Evolutionary conservation across 2,888 invertebrate species (phyloP).

Genomic region (Nymphalis urticae): DNA sequence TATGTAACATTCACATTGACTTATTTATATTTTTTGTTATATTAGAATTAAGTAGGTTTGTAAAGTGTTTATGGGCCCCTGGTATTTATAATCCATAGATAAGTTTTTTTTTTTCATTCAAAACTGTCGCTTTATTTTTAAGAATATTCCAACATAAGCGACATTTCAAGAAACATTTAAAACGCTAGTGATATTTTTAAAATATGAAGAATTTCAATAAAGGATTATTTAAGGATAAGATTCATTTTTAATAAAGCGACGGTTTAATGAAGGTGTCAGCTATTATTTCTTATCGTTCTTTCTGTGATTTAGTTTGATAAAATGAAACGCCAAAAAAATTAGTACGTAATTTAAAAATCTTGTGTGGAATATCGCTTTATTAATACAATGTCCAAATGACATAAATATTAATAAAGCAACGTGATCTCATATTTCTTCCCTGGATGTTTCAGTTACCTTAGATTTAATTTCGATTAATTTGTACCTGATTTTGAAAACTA

Average conservation of each 20-base stretch:
- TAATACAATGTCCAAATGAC: slow-evolving; percentile 38
- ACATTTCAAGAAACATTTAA: background rate
- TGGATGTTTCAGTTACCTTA: slow-evolving; percentile 77
- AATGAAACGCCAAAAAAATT: slow-evolving; percentile 69
- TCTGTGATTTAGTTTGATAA: slow-evolving; percentile 76
- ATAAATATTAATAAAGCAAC: slow-evolving; percentile 50
- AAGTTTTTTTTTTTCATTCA: slow-evolving; percentile 26
- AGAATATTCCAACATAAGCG: background rate
- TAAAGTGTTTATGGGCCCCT: slow-evolving; percentile 59
- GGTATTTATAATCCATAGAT: slow-evolving; percentile 41
- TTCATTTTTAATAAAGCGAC: slow-evolving; percentile 42
- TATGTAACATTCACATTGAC: slow-evolving; percentile 75
- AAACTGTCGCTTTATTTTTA: slow-evolving; percentile 33
- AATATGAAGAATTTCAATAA: background rate
- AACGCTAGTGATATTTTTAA: background rate
- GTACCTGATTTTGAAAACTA: slow-evolving; percentile 76
- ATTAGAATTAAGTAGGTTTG: slow-evolving; percentile 69
- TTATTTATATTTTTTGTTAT: slow-evolving; percentile 79
- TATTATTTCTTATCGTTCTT: slow-evolving; percentile 53
- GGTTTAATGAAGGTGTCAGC: slow-evolving; percentile 45
- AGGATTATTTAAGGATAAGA: background rate
- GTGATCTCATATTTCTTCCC: slow-evolving; percentile 76
- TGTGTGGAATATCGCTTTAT: slow-evolving; percentile 51
- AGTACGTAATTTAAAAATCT: slow-evolving; percentile 56
- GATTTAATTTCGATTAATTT: slow-evolving; percentile 76